Evolutionary conservation across 2,888 invertebrate species (phyloP).

Genomic region (Adineta ricciae): DNA sequence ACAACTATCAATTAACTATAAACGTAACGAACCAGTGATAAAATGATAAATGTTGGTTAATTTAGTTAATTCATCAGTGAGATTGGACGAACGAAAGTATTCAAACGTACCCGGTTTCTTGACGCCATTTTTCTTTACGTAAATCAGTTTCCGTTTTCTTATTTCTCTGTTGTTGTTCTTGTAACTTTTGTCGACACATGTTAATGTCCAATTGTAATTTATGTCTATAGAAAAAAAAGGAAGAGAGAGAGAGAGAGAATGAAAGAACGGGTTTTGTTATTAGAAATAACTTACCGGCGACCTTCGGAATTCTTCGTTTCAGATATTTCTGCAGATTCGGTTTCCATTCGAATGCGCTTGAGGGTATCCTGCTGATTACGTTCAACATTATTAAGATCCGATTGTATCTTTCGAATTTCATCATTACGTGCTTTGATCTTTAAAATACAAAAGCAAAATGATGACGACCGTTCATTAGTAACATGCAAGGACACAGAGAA

Average conservation of each 20-base stretch:
- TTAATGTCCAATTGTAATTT: constrained; percentile 12
- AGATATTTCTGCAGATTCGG: not conserved
- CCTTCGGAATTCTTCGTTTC: constrained; percentile 22
- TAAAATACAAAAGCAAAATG: too few relatives aligned
- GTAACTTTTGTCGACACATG: not conserved
- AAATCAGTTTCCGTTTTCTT: constrained; percentile 13
- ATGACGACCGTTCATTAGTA: not conserved
- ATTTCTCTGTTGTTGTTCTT: constrained; percentile 14
- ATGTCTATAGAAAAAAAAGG: not conserved
- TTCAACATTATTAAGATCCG: constrained; percentile 9
- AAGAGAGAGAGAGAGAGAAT: not conserved
- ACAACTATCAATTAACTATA: not conserved
- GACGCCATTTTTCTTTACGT: constrained; percentile 13
- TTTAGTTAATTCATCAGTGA: not conserved
- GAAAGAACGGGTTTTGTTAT: not conserved
- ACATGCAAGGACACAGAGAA: not conserved
- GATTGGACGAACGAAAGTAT: too few relatives aligned
- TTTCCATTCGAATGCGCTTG: constrained; percentile 14
- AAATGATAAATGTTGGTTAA: not conserved
- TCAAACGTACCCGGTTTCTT: constrained; percentile 4
- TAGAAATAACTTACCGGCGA: not conserved
- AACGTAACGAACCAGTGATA: not conserved
- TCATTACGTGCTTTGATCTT: constrained; percentile 19
- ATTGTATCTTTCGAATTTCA: constrained; percentile 18
- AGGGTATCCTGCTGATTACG: constrained; percentile 8